These are phyloP conservation scores for Microtus obscurus DNA, from an alignment of 2,797 vertebrate species.

Conservation along the genomic window DNA sequence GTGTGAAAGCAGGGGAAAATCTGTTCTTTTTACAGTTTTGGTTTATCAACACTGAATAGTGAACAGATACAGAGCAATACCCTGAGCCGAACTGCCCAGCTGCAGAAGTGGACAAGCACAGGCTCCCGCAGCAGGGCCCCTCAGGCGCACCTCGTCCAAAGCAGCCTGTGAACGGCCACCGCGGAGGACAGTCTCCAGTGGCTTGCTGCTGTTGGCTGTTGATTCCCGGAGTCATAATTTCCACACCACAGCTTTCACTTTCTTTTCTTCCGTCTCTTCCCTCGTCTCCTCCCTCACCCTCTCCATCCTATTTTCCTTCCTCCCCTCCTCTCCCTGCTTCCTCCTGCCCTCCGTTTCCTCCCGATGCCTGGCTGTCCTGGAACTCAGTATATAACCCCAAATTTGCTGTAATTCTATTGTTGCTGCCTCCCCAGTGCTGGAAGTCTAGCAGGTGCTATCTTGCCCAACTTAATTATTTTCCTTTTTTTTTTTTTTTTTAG, in stretches of 20 bases:
- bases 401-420: background rate
- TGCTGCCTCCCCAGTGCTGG: too few species aligned
- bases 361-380: background rate
- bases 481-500: background rate
- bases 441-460: background rate
- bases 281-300: background rate
- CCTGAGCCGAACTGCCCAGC: background rate
- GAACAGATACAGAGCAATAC: background rate
- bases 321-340: background rate
- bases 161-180: background rate
- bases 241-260: background rate
- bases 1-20: constrained; percentile 16
- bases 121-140: background rate
- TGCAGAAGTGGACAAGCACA: background rate
- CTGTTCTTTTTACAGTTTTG: background rate
- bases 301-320: background rate
- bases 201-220: background rate
- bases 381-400: background rate
- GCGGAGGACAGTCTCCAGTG: background rate
- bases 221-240: background rate
- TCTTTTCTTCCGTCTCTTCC: background rate
- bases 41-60: background rate
- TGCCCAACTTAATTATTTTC: background rate
- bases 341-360: too few species aligned
- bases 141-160: background rate